Evolutionary conservation across 1,140 invertebrate species (phyloP).

Genomic region (Oryzaephilus surinamensis): DNA sequence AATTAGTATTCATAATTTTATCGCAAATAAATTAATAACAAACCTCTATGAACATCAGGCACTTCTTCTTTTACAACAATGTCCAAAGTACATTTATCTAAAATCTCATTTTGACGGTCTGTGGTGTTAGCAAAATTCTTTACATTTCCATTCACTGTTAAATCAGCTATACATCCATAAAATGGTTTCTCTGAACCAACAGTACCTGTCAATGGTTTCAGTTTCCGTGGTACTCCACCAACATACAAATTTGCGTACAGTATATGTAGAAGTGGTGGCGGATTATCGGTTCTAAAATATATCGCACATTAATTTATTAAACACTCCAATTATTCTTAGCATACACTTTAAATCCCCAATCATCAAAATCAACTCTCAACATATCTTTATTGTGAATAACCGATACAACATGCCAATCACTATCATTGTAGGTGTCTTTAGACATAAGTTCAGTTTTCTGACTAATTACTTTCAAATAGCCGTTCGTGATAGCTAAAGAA

Average conservation of each 20-base stretch:
- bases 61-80: constrained; percentile 9
- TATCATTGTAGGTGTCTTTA: constrained; percentile 67
- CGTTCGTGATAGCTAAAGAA: constrained; percentile 56
- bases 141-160: constrained; percentile 68
- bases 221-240: constrained; percentile 64
- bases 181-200: constrained; percentile 45
- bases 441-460: constrained; percentile 50
- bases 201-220: constrained; percentile 33
- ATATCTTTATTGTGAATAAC: constrained; percentile 56
- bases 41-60: background rate
- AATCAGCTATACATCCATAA: constrained; percentile 77
- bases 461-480: constrained; percentile 58
- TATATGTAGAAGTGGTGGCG: constrained; percentile 48
- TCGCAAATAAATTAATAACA: no score
- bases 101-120: constrained; percentile 48
- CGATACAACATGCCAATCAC: constrained; percentile 86
- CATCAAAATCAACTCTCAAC: constrained; percentile 74
- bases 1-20: no score
- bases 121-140: constrained; percentile 70
- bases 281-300: constrained; percentile 40
- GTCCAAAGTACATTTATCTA: constrained; percentile 51
- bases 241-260: constrained; percentile 64
- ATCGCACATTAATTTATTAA: background rate
- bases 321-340: constrained; percentile 3
- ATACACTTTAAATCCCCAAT: constrained; percentile 57